Evolutionary conservation across 2,797 vertebrate species (phyloP), one percentile per base, ranked within the genome.

Genomic region (Ptychobarbus kaznakovi): DNA sequence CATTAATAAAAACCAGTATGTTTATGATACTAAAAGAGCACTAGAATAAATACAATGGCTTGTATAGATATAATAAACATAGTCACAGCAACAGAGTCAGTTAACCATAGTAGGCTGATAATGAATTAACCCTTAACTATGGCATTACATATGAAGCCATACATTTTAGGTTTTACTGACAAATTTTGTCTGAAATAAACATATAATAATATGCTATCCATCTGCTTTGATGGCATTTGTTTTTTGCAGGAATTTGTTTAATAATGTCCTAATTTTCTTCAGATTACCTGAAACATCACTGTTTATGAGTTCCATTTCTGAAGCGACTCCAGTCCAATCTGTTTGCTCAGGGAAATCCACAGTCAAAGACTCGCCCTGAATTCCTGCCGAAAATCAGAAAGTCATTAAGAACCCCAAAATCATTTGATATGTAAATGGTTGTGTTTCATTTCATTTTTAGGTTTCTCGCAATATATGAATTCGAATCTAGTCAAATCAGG

Each of bases 311-410:
- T 86, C 84, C 74, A 89, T 84, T 72, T 89, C 88, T 2, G 68
- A 65, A 38, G 65, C 2, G 46, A 84, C 6, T 32, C 88, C 88
- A 2, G 35, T 70, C 86, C 88, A 89, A 7, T 38, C 42, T 15
- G 3, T 46, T 25, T 86, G 58, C n/a, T 86, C 82, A 13, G 88
- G 73, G 9, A 87, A 89, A 72, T 89, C 74, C 25, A 87, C 78
- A 40, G 51, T 82, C 16, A 89, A 11, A 25, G 73, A n/a, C 13
- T 82, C 68, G 0, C 49, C 82, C 16, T 46, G 15, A 9, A 86
- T 6, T 22, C 9, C 87, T 88, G 70, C 4, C 32, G 40, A 11
- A 68, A 16, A 40, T 2, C 11, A 58, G 1, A 56, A 53, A 16
- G 35, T 40, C 53, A 40, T 77, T 3, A 11, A 16, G 32, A 68